These are phyloP conservation scores for Agrochola macilenta DNA, from an alignment of 2,888 invertebrate species.

Conservation along the genomic window DNA sequence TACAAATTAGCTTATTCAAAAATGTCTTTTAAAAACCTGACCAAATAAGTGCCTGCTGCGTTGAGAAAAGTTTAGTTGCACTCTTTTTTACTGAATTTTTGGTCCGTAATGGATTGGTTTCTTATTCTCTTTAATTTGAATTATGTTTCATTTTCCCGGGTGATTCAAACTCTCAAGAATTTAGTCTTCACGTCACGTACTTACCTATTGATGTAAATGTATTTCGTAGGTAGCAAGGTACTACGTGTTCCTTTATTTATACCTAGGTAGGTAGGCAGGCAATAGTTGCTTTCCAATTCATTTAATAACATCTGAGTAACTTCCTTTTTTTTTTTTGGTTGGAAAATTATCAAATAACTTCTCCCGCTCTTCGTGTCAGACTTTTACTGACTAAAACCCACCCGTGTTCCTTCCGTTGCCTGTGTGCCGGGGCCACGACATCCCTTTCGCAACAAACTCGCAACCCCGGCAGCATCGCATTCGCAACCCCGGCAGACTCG, in stretches of 20 bases:
- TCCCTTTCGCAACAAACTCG: no score
- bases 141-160: slow-evolving; percentile 14
- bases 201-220: not conserved
- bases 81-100: not conserved
- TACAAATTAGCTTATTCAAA: not conserved
- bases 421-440: no score
- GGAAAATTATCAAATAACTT: no score
- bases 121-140: not conserved
- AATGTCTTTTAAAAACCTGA: not conserved
- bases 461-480: no score
- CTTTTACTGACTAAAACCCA: no score
- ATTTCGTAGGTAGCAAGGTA: not conserved
- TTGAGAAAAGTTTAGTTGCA: not conserved
- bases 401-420: no score
- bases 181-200: not conserved
- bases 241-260: not conserved
- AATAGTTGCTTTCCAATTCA: not conserved
- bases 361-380: no score
- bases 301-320: not conserved
- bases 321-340: no score
- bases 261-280: no score
- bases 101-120: not conserved
- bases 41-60: not conserved
- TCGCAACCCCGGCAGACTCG: no score
- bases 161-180: slow-evolving; percentile 5